Conservation (phyloP, 1,140 invertebrate species). For the Littorina saxatilis region DNA sequence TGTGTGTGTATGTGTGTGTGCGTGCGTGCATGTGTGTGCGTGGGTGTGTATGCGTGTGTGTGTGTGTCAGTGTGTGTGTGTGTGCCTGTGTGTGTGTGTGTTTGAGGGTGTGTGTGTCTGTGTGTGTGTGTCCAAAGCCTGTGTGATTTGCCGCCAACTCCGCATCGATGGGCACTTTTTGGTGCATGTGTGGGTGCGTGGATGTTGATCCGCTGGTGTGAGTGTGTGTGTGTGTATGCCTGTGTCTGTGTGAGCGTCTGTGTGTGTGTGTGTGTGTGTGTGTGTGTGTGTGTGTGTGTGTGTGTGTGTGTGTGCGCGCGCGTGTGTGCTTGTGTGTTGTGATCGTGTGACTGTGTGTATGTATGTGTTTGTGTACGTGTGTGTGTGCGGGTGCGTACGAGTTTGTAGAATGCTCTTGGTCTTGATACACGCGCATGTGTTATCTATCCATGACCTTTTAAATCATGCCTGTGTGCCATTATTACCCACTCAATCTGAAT, state of each 20-base stretch:
- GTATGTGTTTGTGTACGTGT: conserved; percentile 6
- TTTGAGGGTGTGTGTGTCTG: not conserved
- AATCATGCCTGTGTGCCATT: too few relatives aligned
- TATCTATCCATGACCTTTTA: too few relatives aligned
- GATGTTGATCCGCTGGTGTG: not conserved
- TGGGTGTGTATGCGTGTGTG: not conserved
- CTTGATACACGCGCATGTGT: too few relatives aligned
- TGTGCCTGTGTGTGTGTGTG: not conserved
- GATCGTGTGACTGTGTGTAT: not conserved
- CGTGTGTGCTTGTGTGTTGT: not conserved
- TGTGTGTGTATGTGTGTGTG: not conserved
- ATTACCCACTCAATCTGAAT: too few relatives aligned
- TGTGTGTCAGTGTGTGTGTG: not conserved
- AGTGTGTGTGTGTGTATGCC: not conserved
- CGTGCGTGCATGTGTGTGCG: not conserved
- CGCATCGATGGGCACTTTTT: too few relatives aligned
- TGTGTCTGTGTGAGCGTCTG: not conserved
- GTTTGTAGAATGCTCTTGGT: too few relatives aligned
- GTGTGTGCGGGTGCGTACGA: not conserved
- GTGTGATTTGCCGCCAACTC: too few relatives aligned
- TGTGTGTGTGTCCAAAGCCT: not conserved
- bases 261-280: conserved; percentile 2
- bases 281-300: conserved; percentile 3
- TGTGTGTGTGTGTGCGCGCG: not conserved
- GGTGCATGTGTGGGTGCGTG: not conserved